Evolutionary conservation across 2,113 vertebrate species (phyloP).

Genomic region (Proterorhinus semilunaris): DNA sequence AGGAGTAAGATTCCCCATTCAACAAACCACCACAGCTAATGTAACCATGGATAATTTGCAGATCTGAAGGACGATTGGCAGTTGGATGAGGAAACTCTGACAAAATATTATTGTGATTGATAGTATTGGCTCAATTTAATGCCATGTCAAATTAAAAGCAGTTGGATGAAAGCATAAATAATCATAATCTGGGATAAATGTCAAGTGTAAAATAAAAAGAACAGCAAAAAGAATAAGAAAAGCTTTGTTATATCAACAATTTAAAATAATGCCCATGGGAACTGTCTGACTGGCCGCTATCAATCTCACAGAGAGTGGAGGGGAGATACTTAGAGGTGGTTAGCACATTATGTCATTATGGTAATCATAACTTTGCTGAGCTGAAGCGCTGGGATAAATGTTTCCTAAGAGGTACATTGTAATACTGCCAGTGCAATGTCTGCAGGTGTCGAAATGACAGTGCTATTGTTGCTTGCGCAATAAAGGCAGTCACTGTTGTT

Average conservation of each 20-base stretch:
- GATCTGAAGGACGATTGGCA: slow-evolving; percentile 47
- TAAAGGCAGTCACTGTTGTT: not conserved
- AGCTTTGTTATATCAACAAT: slow-evolving; percentile 61
- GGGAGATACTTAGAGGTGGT: slow-evolving; percentile 52
- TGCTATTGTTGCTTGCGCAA: not conserved
- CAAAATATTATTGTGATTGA: slow-evolving; percentile 24
- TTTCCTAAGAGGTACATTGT: slow-evolving; percentile 29
- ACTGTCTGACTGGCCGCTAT: slow-evolving; percentile 50
- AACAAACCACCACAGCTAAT: slow-evolving; percentile 50
- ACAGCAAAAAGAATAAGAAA: slow-evolving; percentile 7
- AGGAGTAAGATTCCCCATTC: not conserved
- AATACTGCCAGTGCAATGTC: slow-evolving; percentile 5
- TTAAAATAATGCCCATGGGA: slow-evolving; percentile 44
- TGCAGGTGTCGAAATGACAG: not conserved
- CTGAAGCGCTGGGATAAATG: slow-evolving; percentile 42
- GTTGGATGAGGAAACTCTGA: slow-evolving; percentile 34
- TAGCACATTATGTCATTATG: slow-evolving; percentile 64
- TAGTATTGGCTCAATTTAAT: slow-evolving; percentile 24
- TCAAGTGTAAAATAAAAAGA: slow-evolving; percentile 23
- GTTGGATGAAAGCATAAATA: slow-evolving; percentile 23
- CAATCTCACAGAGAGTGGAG: slow-evolving; percentile 44
- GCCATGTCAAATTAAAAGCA: slow-evolving; percentile 3
- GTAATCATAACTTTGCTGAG: slow-evolving; percentile 53
- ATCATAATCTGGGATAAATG: slow-evolving; percentile 32
- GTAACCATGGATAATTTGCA: slow-evolving; percentile 54